Evolutionary conservation across 64 coral and sea anemone species (phyloP), one percentile per base, ranked within the genome.

Genomic region (Trachythela sp.): DNA sequence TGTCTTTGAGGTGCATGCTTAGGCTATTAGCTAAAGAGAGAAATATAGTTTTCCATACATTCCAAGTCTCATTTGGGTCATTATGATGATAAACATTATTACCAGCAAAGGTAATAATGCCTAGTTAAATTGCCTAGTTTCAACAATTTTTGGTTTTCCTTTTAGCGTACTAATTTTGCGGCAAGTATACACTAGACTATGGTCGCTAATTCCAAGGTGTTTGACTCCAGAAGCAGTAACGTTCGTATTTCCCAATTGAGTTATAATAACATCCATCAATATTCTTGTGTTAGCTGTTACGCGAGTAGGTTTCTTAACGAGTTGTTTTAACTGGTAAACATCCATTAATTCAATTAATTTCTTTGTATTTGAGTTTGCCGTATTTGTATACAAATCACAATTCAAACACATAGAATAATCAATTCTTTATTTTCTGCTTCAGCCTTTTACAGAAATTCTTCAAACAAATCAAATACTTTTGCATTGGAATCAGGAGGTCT

Each of bases 181-280:
- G n/a, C n/a, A n/a, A n/a, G n/a, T n/a, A n/a, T n/a, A n/a, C n/a
- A n/a, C n/a, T 32, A 86, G 85, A 34, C 85, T 86, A 86, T 86
- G 40, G 42, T 86, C 85, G 26, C 85, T 86, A 34, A 86, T 86
- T 50, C 85, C 85, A 77, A 38, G 29, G 36, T 77, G 71, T 35
- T 5, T 77, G 36, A 77, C 71, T 34, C 71, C 71, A 3, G 71
- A 77, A 35, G 29, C 17, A 18, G 30, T 35, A 35, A 77, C 36
- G 8, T 77, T 77, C 24, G 6, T 59, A 13, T 77, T 38, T 77
- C 30, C 30, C 30, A 35, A 3, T 35, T 77, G 29, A 2, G 71
- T 77, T 35, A 77, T 77, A 17, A 77, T 35, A 38, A 35, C 30
- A 77, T 77, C 31, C 8, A 77, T 77, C 71, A 77, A 4, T 32